A percentile compares a stretch with the other conserved stretches of the same genome.
phyloP scores from a whole-genome alignment of 2,113 vertebrate species.

The Falcunculus frontatus region DNA sequence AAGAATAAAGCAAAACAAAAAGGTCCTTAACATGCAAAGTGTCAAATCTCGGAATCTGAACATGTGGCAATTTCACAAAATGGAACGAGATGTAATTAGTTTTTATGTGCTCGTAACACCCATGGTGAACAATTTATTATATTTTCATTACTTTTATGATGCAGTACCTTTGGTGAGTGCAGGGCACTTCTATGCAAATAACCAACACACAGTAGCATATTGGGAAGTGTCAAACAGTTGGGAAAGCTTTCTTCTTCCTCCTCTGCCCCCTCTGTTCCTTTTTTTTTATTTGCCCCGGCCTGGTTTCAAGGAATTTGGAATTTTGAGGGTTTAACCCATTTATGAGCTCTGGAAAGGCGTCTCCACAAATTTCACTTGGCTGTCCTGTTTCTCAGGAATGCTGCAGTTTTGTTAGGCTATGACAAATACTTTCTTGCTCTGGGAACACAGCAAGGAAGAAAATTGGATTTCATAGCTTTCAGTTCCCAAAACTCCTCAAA shows the following conservation, averaged over 20 bases:
- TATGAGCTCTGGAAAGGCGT: neutral
- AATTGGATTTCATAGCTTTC: neutral
- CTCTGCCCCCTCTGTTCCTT: neutral
- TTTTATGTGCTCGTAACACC: neutral
- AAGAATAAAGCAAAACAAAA: neutral
- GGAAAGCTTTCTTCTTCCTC: neutral
- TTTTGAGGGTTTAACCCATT: slow-evolving; percentile 1
- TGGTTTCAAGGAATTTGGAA: slow-evolving; percentile 7
- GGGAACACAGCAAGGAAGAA: neutral
- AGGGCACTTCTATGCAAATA: neutral
- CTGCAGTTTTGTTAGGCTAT: neutral
- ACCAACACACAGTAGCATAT: neutral
- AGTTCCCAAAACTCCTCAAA: neutral
- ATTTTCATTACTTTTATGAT: neutral
- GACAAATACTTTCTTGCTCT: neutral
- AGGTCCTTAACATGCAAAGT: neutral
- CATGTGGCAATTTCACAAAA: neutral
- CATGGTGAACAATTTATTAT: neutral
- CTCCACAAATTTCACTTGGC: neutral
- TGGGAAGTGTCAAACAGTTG: neutral
- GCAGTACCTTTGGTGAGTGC: neutral
- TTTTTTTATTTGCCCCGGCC: neutral
- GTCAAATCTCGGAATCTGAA: neutral
- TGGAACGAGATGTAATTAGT: neutral
- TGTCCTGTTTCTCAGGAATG: neutral